Evolutionary conservation across 2,797 vertebrate genomes (phyloP).

Genomic region (Tauraco hartlaubi): DNA sequence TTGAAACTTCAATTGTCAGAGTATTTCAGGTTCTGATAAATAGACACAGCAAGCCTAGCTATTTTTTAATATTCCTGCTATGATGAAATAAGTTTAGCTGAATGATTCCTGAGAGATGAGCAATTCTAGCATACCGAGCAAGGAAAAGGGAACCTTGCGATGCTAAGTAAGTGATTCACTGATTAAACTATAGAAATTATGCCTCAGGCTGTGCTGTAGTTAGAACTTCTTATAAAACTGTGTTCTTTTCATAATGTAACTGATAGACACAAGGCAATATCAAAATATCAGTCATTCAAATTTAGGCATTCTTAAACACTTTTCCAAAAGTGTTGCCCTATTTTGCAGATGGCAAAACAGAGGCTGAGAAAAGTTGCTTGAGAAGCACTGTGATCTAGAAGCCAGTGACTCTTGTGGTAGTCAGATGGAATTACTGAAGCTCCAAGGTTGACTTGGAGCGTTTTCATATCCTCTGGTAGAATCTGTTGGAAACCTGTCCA

Average conservation of each 20-base stretch:
- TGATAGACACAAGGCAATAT: neutral
- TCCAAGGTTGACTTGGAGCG: neutral
- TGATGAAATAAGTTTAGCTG: conserved; percentile 45
- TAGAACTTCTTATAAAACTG: neutral
- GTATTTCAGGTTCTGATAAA: conserved; percentile 31
- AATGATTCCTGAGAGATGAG: conserved; percentile 17
- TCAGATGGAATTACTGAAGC: neutral
- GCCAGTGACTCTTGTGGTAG: neutral
- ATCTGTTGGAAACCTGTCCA: neutral
- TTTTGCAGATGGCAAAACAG: neutral
- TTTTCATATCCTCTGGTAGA: neutral
- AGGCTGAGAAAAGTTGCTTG: neutral
- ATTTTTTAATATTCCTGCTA: conserved; percentile 51
- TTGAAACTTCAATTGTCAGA: conserved; percentile 25
- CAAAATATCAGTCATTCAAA: conserved; percentile 14
- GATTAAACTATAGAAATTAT: conserved; percentile 47
- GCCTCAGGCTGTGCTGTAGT: conserved; percentile 4
- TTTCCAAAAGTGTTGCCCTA: neutral
- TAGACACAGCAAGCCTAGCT: neutral
- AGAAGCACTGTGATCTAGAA: neutral
- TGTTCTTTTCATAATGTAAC: conserved; percentile 5
- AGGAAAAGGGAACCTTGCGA: neutral
- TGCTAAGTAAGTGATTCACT: conserved; percentile 7
- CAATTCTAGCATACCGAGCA: conserved; percentile 8
- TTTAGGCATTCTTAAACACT: neutral